Conservation (phyloP, 2,113 vertebrate species). For the Petrocephalus microphthalmus region DNA sequence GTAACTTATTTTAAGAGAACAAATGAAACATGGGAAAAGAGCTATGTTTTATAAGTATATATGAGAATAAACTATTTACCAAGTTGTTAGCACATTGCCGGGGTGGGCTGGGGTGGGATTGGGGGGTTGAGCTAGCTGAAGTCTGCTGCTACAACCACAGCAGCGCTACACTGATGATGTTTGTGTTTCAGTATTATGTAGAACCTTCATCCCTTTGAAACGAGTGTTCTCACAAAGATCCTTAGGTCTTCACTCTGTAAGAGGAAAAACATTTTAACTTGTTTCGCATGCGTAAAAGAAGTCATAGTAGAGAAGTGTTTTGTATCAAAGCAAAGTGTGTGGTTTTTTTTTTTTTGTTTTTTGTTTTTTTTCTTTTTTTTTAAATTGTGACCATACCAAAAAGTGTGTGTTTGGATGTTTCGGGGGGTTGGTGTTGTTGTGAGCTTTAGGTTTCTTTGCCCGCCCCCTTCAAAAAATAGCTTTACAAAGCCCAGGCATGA, state of each 20-base stretch:
- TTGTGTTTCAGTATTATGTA: conserved; percentile 53
- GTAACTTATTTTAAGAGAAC: not conserved
- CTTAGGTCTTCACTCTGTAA: conserved; percentile 71
- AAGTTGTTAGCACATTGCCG: conserved; percentile 22
- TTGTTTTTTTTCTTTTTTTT: not conserved
- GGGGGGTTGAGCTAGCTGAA: not conserved
- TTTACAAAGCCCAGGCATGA: conserved; percentile 43
- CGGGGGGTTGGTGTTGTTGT: conserved; percentile 34
- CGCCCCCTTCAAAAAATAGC: conserved; percentile 38
- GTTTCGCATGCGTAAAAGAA: conserved; percentile 47
- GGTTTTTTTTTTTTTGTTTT: conserved; percentile 11
- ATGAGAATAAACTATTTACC: conserved; percentile 13
- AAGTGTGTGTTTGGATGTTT: conserved; percentile 50
- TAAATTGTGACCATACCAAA: conserved; percentile 37
- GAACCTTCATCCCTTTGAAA: conserved; percentile 23
- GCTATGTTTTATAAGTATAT: conserved; percentile 14
- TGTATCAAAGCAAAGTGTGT: conserved; percentile 26
- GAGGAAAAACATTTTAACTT: conserved; percentile 55
- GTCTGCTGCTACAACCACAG: conserved; percentile 20
- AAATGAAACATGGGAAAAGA: conserved; percentile 10
- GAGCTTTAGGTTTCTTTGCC: not conserved
- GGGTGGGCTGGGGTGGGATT: not conserved
- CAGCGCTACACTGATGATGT: conserved; percentile 2
- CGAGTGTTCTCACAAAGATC: conserved; percentile 50
- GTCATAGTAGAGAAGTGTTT: conserved; percentile 37